Conservation (phyloP, 2,797 vertebrate species). For the Nyctibius grandis region DNA sequence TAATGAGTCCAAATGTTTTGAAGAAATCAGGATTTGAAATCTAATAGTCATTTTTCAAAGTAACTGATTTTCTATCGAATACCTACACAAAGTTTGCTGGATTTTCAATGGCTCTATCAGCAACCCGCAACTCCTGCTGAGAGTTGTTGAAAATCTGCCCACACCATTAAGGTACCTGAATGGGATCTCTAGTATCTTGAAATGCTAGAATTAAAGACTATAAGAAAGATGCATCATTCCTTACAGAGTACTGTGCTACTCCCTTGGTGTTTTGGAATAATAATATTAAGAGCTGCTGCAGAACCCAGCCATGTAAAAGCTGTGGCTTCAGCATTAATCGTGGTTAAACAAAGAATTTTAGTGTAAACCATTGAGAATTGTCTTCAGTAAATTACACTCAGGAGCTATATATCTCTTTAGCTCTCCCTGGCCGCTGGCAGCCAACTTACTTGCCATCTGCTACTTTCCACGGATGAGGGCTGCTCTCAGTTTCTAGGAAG, state of each 20-base stretch:
- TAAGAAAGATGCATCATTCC: constrained; percentile 8
- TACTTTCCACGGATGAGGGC: neutral
- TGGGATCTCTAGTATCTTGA: neutral
- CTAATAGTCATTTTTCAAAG: neutral
- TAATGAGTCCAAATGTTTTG: neutral
- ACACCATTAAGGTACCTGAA: neutral
- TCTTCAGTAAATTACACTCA: constrained; percentile 8
- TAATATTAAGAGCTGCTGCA: constrained; percentile 1
- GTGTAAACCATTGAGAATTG: neutral
- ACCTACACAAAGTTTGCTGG: neutral
- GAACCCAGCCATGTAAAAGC: neutral
- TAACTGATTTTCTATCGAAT: neutral
- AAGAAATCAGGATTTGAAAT: neutral
- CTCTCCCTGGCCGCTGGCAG: neutral
- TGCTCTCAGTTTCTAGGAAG: neutral
- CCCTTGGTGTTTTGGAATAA: constrained; percentile 9
- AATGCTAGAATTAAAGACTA: neutral
- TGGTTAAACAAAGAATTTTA: constrained; percentile 44
- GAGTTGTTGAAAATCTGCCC: constrained; percentile 17
- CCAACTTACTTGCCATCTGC: constrained; percentile 31
- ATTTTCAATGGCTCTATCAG: neutral
- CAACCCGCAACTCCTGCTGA: neutral
- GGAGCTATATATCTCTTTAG: constrained; percentile 1
- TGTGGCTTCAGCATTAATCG: constrained; percentile 25
- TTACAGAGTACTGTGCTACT: neutral